Base-by-base conservation (phyloP, 2,797 vertebrate species). In the Emydoidea blandingii region DNA sequence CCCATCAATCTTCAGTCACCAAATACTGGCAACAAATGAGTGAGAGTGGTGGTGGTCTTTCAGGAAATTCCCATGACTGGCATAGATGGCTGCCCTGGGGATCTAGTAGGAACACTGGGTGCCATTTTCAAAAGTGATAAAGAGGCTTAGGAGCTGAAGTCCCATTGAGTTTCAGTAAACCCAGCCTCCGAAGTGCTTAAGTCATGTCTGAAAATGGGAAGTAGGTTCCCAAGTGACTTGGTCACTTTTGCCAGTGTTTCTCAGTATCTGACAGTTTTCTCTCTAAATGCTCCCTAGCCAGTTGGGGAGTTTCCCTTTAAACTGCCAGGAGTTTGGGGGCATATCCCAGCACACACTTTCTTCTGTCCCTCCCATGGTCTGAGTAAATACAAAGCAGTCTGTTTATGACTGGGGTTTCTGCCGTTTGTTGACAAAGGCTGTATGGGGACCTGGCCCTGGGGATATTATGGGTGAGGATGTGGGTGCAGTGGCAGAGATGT, bases 11-110 rank as follows among this genome's bases (percentile, higher is more conserved):
- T 81, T 79, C 85, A 49, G 74, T 83, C 68, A 44, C 52, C 19
- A 78, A 88, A 50, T 23, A 62, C 8, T n/a, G 53, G 65, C 86
- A 96, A 94, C 89, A 92, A 86, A 87, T 11, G 50, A 62, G 12
- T 50, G 23, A 8, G 23, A 47, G 19, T 52, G 49, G 19, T 83
- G 44, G 49, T 16, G 65, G 86, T 79, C 27, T 62, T 56, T 27
- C 56, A 25, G 49, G 11, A 56, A 25, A 12, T 82, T 89, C 68
- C 83, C 49, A 25, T 50, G 62, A 47, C 31, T 78, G 49, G 47
- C 8, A 3, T 76, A 47, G 56, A 79, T 54, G 27, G 65, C 53
- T 83, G 44, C 18, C 8, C 65, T 50, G 49, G 47, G 8, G 4
- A 47, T 12, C 12, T 83, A 68, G 23, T 78, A 81, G 56, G 62